These are phyloP conservation scores for Phoebastria nigripes DNA, from an alignment of 2,797 vertebrate species.

Conservation along the genomic window DNA sequence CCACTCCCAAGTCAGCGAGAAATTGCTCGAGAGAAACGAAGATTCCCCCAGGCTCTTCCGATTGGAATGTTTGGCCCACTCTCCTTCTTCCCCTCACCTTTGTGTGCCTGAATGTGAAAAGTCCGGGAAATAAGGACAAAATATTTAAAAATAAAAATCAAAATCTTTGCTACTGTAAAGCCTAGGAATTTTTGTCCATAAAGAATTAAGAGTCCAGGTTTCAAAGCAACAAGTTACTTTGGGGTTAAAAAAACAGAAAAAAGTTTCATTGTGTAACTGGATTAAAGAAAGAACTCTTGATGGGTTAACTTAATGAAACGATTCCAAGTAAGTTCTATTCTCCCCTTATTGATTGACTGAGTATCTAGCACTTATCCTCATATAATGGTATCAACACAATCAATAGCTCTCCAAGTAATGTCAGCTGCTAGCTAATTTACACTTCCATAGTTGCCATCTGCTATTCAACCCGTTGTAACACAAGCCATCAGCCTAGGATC, in stretches of 20 bases:
- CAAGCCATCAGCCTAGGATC: neutral
- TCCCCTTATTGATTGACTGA: neutral
- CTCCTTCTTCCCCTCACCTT: neutral
- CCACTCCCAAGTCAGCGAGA: neutral
- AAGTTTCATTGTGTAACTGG: neutral
- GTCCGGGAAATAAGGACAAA: neutral
- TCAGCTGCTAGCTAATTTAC: constrained; percentile 59
- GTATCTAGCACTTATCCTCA: neutral
- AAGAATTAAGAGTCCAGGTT: neutral
- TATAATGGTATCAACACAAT: neutral
- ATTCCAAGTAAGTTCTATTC: neutral
- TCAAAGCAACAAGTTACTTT: neutral
- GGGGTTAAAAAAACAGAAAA: neutral
- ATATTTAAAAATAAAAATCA: too few relatives aligned
- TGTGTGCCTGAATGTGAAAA: neutral
- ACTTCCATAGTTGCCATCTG: constrained; percentile 8
- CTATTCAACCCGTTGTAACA: neutral
- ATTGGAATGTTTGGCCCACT: neutral
- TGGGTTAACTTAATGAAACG: neutral
- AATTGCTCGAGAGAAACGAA: neutral
- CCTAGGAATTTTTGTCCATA: neutral
- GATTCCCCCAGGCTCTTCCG: neutral
- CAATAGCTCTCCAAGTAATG: neutral
- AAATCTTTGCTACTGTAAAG: neutral
- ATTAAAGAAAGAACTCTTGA: neutral